Conservation (phyloP, 2,797 vertebrate genomes). For the Diplodus sargus region DNA sequence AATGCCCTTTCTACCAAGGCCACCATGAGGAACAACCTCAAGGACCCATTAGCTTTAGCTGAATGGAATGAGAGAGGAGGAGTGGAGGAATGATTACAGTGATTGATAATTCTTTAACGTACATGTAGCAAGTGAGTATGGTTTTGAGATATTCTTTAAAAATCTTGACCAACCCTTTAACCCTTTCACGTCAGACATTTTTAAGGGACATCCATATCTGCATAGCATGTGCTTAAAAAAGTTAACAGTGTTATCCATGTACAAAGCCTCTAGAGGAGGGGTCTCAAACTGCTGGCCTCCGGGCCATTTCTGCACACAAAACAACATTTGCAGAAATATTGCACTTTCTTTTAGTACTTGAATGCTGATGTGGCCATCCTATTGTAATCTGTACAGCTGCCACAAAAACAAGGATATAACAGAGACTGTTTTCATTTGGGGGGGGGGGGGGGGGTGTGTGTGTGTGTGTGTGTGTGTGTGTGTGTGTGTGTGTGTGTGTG, state of each 20-base stretch:
- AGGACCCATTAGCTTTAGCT: too few species aligned
- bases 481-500: too few species aligned
- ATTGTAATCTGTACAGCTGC: background rate
- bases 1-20: too few species aligned
- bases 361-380: too few species aligned
- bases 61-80: background rate
- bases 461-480: too few species aligned
- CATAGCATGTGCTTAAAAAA: background rate
- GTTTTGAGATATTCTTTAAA: background rate
- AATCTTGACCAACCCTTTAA: background rate
- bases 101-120: background rate
- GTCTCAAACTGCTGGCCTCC: too few species aligned
- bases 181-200: background rate
- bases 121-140: background rate
- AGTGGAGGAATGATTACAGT: background rate
- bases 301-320: too few species aligned
- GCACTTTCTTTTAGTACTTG: too few species aligned
- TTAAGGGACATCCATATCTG: slow-evolving; percentile 2
- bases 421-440: slow-evolving; percentile 37
- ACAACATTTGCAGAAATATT: too few species aligned
- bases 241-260: background rate
- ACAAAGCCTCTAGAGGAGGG: background rate
- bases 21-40: too few species aligned
- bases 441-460: too few species aligned
- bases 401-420: slow-evolving; percentile 37